Conservation (phyloP, 2,888 invertebrate species). For the Lycocerus yunnanus region DNA sequence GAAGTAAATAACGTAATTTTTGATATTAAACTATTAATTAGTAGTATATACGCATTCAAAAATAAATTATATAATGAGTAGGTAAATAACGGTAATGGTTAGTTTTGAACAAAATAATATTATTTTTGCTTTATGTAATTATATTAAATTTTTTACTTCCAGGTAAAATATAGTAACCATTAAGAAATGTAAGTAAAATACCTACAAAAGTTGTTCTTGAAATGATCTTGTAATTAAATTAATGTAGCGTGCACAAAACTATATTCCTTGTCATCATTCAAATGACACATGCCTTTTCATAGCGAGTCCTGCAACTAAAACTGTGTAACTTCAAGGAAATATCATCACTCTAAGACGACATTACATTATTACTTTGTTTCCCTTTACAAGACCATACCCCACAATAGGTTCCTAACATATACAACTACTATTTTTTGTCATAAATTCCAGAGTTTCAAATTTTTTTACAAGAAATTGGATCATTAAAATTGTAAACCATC, state of each 20-base stretch:
- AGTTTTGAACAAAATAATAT: not conserved
- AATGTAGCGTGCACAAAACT: conserved; percentile 40
- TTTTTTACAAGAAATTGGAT: not conserved
- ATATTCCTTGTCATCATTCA: conserved; percentile 13
- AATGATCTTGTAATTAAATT: conserved; percentile 42
- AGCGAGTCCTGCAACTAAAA: conserved; percentile 6
- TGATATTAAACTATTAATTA: not conserved
- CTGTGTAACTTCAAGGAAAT: conserved; percentile 27
- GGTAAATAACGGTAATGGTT: not conserved
- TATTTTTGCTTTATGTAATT: not conserved
- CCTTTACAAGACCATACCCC: not conserved
- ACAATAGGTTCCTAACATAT: not conserved
- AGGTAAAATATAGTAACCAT: conserved; percentile 2
- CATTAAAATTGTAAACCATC: not conserved
- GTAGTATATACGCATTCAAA: not conserved
- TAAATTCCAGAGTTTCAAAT: not conserved
- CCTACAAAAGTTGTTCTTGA: conserved; percentile 35
- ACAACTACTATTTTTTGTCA: not conserved
- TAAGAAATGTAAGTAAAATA: conserved; percentile 6
- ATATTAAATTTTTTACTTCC: not conserved
- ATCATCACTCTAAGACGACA: conserved; percentile 13
- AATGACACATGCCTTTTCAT: conserved; percentile 15
- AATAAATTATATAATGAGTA: not conserved
- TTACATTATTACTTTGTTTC: conserved; percentile 4
- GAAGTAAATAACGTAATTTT: not conserved